These are phyloP conservation scores for Hemicentrotus pulcherrimus DNA, from an alignment of 35 echinoderm and acorn worm species.

Conservation along the genomic window DNA sequence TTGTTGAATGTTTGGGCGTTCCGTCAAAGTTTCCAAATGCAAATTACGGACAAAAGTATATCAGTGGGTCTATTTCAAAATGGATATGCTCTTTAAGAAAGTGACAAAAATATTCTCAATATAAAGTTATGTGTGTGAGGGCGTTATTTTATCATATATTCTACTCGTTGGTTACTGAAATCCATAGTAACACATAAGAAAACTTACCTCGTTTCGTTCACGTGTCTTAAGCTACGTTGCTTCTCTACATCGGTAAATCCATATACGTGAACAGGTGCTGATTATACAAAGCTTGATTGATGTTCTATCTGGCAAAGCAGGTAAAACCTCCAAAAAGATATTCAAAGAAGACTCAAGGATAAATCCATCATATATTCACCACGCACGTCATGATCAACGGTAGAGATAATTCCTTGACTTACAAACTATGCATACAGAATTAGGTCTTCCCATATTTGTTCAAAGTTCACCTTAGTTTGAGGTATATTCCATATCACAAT, in stretches of 20 bases:
- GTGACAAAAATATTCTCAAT: too few species aligned
- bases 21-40: too few species aligned
- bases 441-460: neutral
- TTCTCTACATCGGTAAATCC: neutral
- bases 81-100: too few species aligned
- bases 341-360: neutral
- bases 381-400: neutral
- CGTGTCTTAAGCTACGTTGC: neutral
- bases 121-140: too few species aligned
- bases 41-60: too few species aligned
- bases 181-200: neutral
- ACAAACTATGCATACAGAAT: conserved; percentile 2
- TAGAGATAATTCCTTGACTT: neutral
- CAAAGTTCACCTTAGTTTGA: neutral
- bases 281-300: neutral
- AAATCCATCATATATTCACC: neutral
- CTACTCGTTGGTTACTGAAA: neutral
- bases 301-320: neutral
- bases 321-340: neutral
- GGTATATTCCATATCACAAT: neutral
- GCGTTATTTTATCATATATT: neutral
- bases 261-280: neutral
- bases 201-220: neutral
- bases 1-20: too few species aligned
- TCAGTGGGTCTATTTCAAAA: too few species aligned